Conservation (phyloP, 2,113 vertebrate species). For the Brevimyrus niger region DNA sequence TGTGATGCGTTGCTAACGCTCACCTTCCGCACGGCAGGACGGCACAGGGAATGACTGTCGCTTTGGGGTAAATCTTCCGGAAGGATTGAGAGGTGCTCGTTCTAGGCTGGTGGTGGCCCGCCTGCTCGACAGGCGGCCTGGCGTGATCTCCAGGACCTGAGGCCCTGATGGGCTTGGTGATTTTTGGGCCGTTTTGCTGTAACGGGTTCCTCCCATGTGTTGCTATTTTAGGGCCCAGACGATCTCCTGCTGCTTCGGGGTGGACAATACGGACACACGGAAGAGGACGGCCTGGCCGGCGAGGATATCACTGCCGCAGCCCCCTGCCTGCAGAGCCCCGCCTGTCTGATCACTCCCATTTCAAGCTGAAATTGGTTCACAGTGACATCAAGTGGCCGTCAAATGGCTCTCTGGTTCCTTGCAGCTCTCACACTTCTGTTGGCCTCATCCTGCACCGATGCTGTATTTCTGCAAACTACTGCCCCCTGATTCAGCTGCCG, state of each 20-base stretch:
- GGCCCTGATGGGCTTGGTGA: conserved; percentile 11
- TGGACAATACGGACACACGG: conserved; percentile 14
- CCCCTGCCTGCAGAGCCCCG: background rate
- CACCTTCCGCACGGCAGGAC: background rate
- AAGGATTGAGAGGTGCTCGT: background rate
- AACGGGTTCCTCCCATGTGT: conserved; percentile 36
- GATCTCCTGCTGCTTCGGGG: background rate
- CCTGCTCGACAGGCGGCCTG: background rate
- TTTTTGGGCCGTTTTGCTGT: conserved; percentile 45
- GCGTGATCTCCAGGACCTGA: background rate
- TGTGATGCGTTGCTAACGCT: conserved; percentile 7
- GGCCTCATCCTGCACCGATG: background rate
- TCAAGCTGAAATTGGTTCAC: conserved; percentile 38
- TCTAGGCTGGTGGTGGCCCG: background rate
- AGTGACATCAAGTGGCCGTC: conserved; percentile 63
- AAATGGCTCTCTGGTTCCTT: background rate
- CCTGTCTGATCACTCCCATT: background rate
- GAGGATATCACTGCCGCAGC: background rate
- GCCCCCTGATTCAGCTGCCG: background rate
- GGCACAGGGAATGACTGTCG: background rate
- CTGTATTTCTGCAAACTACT: background rate
- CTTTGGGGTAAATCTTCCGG: background rate
- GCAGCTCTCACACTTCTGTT: background rate
- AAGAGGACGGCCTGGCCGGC: conserved; percentile 28
- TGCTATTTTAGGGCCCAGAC: conserved; percentile 22